Conservation (phyloP, 2,113 vertebrate genomes). For the Phyllostomus discolor region DNA sequence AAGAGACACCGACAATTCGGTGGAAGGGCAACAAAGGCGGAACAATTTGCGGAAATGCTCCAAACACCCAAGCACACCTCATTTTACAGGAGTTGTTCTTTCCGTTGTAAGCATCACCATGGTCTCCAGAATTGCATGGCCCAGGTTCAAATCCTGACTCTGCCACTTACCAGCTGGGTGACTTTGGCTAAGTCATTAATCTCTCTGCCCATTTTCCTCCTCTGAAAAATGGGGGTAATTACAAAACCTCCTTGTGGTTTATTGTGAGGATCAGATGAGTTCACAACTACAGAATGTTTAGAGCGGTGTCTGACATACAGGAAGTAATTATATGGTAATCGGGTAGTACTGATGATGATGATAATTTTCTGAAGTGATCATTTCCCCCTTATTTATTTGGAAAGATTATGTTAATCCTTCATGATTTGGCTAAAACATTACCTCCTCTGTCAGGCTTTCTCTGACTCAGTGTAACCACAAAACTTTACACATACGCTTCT, state of each 20-base stretch:
- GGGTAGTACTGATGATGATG: not conserved
- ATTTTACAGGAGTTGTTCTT: not conserved
- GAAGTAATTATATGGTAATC: not conserved
- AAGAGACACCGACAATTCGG: not conserved
- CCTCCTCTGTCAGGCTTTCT: not conserved
- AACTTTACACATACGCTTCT: not conserved
- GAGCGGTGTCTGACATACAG: not conserved
- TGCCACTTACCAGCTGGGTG: not conserved
- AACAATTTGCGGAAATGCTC: not conserved
- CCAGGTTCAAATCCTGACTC: not conserved
- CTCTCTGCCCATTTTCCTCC: not conserved
- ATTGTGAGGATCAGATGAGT: not conserved
- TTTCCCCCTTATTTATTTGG: not conserved
- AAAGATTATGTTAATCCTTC: not conserved
- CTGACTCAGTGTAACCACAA: not conserved
- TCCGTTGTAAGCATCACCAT: fast-evolving
- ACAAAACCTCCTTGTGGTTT: not conserved
- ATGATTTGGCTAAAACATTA: not conserved
- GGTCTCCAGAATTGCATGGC: not conserved
- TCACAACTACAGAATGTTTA: not conserved
- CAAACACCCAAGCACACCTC: not conserved
- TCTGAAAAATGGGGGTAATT: not conserved
- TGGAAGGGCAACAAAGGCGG: not conserved
- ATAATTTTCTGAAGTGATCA: constrained; percentile 6
- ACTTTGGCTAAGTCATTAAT: not conserved